These are phyloP conservation scores for Ormia ochracea DNA, from an alignment of 2,888 invertebrate species.

Conservation along the genomic window DNA sequence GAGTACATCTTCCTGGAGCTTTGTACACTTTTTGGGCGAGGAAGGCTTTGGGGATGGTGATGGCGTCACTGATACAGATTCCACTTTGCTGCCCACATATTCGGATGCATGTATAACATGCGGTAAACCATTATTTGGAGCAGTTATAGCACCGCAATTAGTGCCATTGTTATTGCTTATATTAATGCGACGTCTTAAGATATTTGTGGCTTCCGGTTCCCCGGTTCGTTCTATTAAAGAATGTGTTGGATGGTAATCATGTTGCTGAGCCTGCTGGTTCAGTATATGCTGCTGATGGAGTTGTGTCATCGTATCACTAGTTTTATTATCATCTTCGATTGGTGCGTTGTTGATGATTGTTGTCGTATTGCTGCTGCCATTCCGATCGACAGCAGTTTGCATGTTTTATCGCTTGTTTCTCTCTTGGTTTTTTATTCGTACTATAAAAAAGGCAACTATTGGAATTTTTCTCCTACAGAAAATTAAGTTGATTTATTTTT, in stretches of 20 bases:
- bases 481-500: neutral
- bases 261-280: conserved; percentile 30
- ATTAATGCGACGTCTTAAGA: conserved; percentile 67
- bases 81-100: conserved; percentile 71
- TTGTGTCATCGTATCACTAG: conserved; percentile 59
- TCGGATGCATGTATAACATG: conserved; percentile 63
- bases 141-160: conserved; percentile 45
- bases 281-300: conserved; percentile 43
- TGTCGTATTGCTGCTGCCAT: conserved; percentile 66
- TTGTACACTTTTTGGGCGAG: conserved; percentile 64
- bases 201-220: conserved; percentile 44
- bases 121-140: conserved; percentile 46
- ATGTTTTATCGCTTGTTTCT: conserved; percentile 63
- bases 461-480: neutral
- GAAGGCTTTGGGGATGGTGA: conserved; percentile 69
- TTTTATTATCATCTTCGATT: conserved; percentile 51
- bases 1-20: conserved; percentile 10
- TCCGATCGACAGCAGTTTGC: conserved; percentile 69
- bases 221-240: neutral
- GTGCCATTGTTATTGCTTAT: neutral
- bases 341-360: conserved; percentile 55
- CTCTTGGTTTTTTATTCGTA: conserved; percentile 17
- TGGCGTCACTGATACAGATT: conserved; percentile 70
- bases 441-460: conserved; percentile 42
- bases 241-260: conserved; percentile 36